Conservation (phyloP, 2,113 vertebrate species). For the Oryzias curvinotus region DNA sequence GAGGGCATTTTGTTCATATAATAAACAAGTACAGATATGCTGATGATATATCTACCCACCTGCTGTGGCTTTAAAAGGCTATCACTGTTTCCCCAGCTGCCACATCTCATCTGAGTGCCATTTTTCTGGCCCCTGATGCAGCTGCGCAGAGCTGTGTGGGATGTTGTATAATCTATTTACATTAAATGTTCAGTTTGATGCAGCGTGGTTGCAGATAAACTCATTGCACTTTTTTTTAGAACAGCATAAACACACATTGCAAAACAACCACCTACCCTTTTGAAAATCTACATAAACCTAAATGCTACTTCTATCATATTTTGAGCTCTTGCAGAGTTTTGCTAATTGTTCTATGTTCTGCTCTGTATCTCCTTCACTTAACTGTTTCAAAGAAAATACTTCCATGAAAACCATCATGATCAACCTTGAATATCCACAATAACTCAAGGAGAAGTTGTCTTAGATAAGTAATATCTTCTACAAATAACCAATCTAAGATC, state of each 20-base stretch:
- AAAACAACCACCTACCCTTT: too few species aligned
- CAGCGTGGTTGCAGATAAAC: neutral
- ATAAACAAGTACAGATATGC: slow-evolving; percentile 11
- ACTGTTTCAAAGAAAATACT: too few species aligned
- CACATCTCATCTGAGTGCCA: slow-evolving; percentile 15
- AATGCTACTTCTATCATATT: too few species aligned
- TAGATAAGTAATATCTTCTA: too few species aligned
- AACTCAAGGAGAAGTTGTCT: too few species aligned
- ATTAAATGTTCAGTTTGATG: slow-evolving; percentile 14
- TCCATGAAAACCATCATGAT: too few species aligned
- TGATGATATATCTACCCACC: slow-evolving; percentile 2
- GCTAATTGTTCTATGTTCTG: too few species aligned
- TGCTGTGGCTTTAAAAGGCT: slow-evolving; percentile 27
- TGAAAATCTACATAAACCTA: too few species aligned
- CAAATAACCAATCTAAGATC: too few species aligned
- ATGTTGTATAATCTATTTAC: slow-evolving; percentile 28
- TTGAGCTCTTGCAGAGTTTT: too few species aligned
- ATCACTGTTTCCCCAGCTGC: slow-evolving; percentile 10
- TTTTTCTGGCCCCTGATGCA: slow-evolving; percentile 24
- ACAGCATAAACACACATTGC: slow-evolving; percentile 1
- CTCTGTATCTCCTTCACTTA: too few species aligned
- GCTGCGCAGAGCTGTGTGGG: slow-evolving; percentile 23
- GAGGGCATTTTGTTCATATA: slow-evolving; percentile 10
- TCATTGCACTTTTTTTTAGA: slow-evolving; percentile 5
- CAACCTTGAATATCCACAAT: too few species aligned